phyloP scores from a whole-genome alignment of 2,888 invertebrate genomes.

The Parnassius smintheus region DNA sequence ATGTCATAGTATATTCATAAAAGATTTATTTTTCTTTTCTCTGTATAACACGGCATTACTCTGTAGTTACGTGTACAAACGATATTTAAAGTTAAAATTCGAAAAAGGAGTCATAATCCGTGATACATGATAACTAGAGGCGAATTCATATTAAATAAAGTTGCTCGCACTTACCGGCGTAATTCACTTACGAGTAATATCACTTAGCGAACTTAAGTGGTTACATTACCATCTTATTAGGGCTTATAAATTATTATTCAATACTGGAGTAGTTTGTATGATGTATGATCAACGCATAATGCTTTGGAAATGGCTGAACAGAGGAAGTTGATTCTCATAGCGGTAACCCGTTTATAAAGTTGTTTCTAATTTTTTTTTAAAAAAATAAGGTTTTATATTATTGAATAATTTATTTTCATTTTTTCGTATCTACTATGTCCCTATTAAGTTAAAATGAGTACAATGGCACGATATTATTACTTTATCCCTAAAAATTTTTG shows the following conservation, averaged over 20 bases:
- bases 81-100: constrained; percentile 69
- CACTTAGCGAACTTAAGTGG: constrained; percentile 59
- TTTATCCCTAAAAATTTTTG: no score
- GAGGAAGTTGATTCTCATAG: background rate
- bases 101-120: constrained; percentile 47
- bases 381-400: no score
- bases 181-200: constrained; percentile 62
- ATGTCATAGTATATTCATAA: background rate
- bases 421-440: no score
- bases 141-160: constrained; percentile 62
- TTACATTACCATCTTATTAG: constrained; percentile 58
- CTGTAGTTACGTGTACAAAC: constrained; percentile 50
- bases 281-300: constrained; percentile 21
- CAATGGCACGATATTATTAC: no score
- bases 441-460: no score
- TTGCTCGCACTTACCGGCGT: constrained; percentile 55
- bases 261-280: constrained; percentile 34
- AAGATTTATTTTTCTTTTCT: constrained; percentile 22
- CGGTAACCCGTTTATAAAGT: background rate
- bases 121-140: constrained; percentile 78
- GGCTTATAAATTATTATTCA: constrained; percentile 56
- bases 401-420: no score
- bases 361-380: no score
- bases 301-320: constrained; percentile 17
- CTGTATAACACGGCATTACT: constrained; percentile 43